Conservation (phyloP, 2,797 vertebrate species). For the Danio aesculapii region DNA sequence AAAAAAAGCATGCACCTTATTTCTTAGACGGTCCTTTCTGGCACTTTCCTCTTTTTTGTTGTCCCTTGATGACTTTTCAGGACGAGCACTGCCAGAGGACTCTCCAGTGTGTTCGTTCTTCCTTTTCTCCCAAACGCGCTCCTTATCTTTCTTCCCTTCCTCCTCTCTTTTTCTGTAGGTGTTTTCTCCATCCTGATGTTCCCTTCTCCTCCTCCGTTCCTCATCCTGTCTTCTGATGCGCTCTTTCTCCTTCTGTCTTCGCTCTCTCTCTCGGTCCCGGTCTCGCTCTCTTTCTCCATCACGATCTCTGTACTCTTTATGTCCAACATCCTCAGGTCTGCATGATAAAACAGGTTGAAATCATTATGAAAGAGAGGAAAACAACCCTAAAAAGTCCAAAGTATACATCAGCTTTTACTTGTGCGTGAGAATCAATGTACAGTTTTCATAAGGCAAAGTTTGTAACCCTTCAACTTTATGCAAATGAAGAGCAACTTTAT, state of each 20-base stretch:
- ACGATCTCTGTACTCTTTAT: constrained; percentile 90
- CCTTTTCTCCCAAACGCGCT: constrained; percentile 86
- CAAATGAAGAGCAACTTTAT: no score
- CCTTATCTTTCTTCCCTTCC: constrained; percentile 88
- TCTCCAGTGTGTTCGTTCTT: constrained; percentile 82
- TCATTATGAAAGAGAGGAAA: not conserved
- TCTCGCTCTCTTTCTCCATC: constrained; percentile 88
- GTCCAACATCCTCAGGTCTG: constrained; percentile 88
- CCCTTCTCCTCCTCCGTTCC: constrained; percentile 89
- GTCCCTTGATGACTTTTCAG: constrained; percentile 84
- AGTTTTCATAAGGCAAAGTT: no score
- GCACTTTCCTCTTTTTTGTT: constrained; percentile 88
- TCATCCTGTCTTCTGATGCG: constrained; percentile 90
- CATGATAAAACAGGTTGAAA: not conserved
- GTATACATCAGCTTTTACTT: no score
- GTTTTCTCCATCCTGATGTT: constrained; percentile 92
- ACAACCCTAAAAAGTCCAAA: constrained; percentile 6
- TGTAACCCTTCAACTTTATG: no score
- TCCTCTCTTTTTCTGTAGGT: constrained; percentile 89
- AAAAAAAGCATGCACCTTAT: constrained; percentile 84
- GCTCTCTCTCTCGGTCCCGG: constrained; percentile 85
- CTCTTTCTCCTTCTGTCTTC: constrained; percentile 86
- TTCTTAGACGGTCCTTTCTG: constrained; percentile 93
- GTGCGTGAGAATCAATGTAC: no score
- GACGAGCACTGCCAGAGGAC: constrained; percentile 63